These are phyloP conservation scores for Coracopsis vasa DNA, from an alignment of 2,113 vertebrate species.

Conservation along the genomic window DNA sequence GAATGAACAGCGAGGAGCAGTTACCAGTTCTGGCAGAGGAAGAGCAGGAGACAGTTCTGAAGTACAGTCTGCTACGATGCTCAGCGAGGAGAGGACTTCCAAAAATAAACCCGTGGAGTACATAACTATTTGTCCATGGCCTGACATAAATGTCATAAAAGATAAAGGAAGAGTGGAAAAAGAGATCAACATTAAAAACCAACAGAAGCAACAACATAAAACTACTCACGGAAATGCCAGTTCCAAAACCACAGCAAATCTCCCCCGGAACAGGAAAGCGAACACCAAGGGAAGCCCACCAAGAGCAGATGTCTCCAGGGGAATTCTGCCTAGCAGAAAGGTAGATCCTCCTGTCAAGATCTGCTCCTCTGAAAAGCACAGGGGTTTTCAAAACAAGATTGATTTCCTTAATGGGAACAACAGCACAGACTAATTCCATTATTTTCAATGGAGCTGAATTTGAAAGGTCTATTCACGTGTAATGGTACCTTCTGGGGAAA, in stretches of 20 bases:
- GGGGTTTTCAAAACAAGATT: constrained; percentile 44
- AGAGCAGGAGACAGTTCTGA: background rate
- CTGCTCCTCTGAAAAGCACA: constrained; percentile 1
- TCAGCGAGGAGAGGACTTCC: background rate
- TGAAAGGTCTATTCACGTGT: constrained; percentile 61
- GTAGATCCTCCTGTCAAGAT: background rate
- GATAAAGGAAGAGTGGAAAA: background rate
- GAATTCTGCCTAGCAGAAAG: background rate
- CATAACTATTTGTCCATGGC: background rate
- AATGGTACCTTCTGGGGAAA: constrained; percentile 58
- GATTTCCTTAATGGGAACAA: constrained; percentile 44
- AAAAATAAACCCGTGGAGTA: background rate
- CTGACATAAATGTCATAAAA: background rate
- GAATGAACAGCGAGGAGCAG: constrained; percentile 1
- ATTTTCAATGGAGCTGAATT: constrained; percentile 53
- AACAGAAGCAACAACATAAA: background rate
- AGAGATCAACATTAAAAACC: background rate
- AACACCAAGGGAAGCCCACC: background rate
- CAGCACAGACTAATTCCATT: constrained; percentile 35
- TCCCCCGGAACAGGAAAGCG: background rate
- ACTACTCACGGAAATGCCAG: background rate
- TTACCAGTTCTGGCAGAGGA: background rate
- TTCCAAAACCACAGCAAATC: background rate
- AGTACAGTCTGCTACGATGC: background rate
- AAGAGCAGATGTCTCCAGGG: background rate